phyloP scores from a whole-genome alignment of 2,797 vertebrate species.

The Xiphophorus birchmanni region DNA sequence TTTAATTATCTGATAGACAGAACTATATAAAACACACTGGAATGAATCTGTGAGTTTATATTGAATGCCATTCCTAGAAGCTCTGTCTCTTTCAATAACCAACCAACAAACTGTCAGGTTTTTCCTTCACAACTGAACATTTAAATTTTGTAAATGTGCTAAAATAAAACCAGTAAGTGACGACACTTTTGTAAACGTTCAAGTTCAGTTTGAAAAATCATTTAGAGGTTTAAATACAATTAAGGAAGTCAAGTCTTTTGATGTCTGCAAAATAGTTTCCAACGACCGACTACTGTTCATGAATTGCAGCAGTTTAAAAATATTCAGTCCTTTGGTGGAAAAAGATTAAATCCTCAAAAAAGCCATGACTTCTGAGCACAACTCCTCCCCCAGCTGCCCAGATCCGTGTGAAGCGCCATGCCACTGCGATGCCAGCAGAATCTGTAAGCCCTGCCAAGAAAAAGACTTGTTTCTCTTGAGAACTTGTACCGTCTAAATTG shows the following conservation, averaged over 20 bases:
- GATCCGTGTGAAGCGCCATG: conserved; percentile 25
- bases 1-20: not conserved
- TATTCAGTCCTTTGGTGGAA: not conserved
- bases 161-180: not conserved
- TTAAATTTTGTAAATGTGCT: not conserved
- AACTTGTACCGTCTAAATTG: conserved; percentile 12
- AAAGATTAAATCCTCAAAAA: conserved; percentile 18
- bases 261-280: not conserved
- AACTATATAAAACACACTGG: not conserved
- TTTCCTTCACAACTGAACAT: not conserved
- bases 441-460: conserved; percentile 11
- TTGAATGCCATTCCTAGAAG: not conserved
- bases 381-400: not conserved
- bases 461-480: conserved; percentile 3
- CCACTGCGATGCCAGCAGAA: conserved; percentile 9
- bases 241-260: not conserved
- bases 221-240: not conserved
- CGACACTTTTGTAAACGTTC: not conserved
- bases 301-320: not conserved
- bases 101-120: not conserved
- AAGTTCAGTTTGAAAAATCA: not conserved
- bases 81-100: not conserved
- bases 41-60: not conserved
- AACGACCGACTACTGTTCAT: not conserved
- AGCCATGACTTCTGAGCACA: conserved; percentile 12